These are phyloP conservation scores for Pantherophis alleghaniensis DNA, from an alignment of 2,797 vertebrate genomes.

Conservation along the genomic window DNA sequence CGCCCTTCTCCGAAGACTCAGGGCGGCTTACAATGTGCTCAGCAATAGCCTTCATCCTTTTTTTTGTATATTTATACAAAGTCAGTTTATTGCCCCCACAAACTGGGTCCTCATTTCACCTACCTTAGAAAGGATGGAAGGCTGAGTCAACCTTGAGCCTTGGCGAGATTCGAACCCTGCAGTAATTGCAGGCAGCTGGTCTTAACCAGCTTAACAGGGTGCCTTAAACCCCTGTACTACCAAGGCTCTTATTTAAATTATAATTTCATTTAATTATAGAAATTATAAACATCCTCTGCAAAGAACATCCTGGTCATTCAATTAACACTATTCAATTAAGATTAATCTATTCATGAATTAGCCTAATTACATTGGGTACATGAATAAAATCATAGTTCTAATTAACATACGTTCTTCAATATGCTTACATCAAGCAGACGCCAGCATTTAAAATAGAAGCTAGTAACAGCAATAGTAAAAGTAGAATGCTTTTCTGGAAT, in stretches of 20 bases:
- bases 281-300: not conserved
- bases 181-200: too few relatives aligned
- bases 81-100: too few relatives aligned
- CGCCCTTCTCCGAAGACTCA: too few relatives aligned
- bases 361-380: not conserved
- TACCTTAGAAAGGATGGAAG: too few relatives aligned
- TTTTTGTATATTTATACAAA: too few relatives aligned
- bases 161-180: too few relatives aligned
- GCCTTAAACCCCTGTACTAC: too few relatives aligned
- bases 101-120: too few relatives aligned
- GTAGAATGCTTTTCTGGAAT: not conserved
- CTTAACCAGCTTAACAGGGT: too few relatives aligned
- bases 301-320: not conserved
- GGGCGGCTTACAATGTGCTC: too few relatives aligned
- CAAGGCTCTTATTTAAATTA: not conserved
- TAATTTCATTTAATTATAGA: not conserved
- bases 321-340: not conserved
- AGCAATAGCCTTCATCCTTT: too few relatives aligned
- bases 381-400: not conserved
- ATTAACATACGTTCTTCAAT: not conserved
- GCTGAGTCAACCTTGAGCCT: too few relatives aligned
- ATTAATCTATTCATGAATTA: not conserved
- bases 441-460: not conserved
- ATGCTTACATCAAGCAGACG: not conserved
- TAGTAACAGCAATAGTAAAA: not conserved